These are phyloP conservation scores for Pseudorhiza aurosa DNA, from an alignment of 30 jellyfish, hydroid and myxozoan species.

Conservation along the genomic window DNA sequence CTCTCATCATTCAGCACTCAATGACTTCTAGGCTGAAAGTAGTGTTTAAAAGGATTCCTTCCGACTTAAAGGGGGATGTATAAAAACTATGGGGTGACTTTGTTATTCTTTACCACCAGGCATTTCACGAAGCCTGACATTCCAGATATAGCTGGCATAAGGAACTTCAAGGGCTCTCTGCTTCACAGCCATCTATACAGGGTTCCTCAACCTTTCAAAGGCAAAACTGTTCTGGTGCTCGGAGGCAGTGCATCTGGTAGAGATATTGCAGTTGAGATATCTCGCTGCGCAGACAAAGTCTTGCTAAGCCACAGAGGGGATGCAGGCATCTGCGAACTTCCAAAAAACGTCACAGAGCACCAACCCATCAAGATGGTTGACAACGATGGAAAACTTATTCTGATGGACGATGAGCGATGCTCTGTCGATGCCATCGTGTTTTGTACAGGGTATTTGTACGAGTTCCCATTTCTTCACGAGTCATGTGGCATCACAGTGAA, in stretches of 20 bases:
- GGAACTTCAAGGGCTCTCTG: conserved; percentile 66
- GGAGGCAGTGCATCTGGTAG: conserved; percentile 90
- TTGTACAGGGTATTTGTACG: conserved; percentile 84
- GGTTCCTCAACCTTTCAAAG: conserved; percentile 46
- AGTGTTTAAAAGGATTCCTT: too few species aligned
- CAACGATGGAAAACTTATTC: conserved; percentile 50
- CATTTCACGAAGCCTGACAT: conserved; percentile 65
- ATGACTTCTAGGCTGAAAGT: too few species aligned
- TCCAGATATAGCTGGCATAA: conserved; percentile 69
- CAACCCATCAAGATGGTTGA: conserved; percentile 27
- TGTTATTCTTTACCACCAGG: conserved; percentile 38
- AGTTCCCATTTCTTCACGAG: conserved; percentile 68
- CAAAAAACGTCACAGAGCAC: conserved; percentile 54
- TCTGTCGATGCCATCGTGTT: conserved; percentile 75
- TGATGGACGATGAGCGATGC: conserved; percentile 27
- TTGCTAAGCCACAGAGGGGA: conserved; percentile 72
- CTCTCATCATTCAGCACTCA: too few species aligned
- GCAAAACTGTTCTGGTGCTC: conserved; percentile 52
- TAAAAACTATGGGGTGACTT: too few species aligned
- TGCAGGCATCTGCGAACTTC: conserved; percentile 36
- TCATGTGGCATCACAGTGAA: conserved; percentile 28
- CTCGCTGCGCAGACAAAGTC: conserved; percentile 50
- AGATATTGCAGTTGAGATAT: conserved; percentile 77
- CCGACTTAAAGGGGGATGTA: too few species aligned
- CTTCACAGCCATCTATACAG: conserved; percentile 83